Conservation (phyloP, 2,797 vertebrate species). For the Todus mexicanus region DNA sequence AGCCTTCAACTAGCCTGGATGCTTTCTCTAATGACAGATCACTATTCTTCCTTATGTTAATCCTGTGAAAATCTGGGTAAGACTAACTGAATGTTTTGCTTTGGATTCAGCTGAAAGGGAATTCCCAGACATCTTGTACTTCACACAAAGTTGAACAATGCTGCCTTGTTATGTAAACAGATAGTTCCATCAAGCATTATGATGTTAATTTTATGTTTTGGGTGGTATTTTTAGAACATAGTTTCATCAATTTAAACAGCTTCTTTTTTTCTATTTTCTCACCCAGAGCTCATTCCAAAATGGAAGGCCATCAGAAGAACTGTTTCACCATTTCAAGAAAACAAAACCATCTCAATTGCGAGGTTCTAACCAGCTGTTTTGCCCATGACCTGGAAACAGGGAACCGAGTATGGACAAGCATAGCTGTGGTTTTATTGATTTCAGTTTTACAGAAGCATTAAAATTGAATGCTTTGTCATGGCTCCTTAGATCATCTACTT, state of each 20-base stretch:
- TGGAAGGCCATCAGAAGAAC: background rate
- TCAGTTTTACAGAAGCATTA: background rate
- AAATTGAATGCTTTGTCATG: background rate
- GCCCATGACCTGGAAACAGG: background rate
- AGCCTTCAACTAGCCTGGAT: background rate
- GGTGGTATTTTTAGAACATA: background rate
- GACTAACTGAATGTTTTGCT: background rate
- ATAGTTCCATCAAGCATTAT: background rate
- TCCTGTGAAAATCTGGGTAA: background rate
- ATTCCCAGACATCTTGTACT: background rate
- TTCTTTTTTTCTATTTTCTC: background rate
- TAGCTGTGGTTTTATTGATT: background rate
- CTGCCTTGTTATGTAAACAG: background rate
- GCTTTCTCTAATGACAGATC: background rate
- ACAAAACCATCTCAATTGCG: background rate
- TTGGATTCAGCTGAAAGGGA: background rate
- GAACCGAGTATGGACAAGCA: background rate
- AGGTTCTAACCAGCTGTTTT: background rate
- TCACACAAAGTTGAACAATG: background rate
- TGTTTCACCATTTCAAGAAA: background rate
- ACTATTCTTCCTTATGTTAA: background rate
- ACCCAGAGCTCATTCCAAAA: background rate
- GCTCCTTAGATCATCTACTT: background rate
- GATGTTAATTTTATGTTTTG: accelerated
- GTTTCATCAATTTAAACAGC: background rate